Conservation (phyloP, 2,797 vertebrate species). For the Sebastes diaconus region DNA sequence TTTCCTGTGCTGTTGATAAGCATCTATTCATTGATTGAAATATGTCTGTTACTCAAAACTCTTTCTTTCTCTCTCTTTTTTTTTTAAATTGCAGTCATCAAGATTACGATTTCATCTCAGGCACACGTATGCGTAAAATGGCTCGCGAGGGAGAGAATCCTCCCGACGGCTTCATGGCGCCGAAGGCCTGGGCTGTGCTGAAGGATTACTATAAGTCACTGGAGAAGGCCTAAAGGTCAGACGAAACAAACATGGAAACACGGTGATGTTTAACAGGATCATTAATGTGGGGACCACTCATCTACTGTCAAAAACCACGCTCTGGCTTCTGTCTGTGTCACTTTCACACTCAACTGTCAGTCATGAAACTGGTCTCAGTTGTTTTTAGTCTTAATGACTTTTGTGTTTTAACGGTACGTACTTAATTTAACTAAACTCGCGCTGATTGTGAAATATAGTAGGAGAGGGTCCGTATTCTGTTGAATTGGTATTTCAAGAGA, state of each 20-base stretch:
- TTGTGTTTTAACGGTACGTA: slow-evolving; percentile 67
- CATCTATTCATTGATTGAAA: slow-evolving; percentile 36
- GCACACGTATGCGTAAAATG: slow-evolving; percentile 97
- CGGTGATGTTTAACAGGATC: slow-evolving; percentile 53
- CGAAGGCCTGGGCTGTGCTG: slow-evolving; percentile 94
- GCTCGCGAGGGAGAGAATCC: slow-evolving; percentile 95
- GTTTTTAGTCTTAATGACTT: slow-evolving; percentile 76
- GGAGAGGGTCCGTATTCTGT: background rate
- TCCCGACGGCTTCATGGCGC: slow-evolving; percentile 97
- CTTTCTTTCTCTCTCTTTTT: background rate
- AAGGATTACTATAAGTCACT: slow-evolving; percentile 95
- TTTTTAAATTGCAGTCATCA: slow-evolving; percentile 83
- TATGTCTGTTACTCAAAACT: background rate
- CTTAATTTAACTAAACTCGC: slow-evolving; percentile 35
- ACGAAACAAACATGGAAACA: slow-evolving; percentile 6
- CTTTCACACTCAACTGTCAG: slow-evolving; percentile 48
- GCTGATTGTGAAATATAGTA: slow-evolving; percentile 21
- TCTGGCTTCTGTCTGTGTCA: slow-evolving; percentile 44
- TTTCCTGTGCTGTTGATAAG: background rate
- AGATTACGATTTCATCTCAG: slow-evolving; percentile 98
- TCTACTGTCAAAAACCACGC: slow-evolving; percentile 47
- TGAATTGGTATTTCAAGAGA: background rate
- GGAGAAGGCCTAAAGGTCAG: slow-evolving; percentile 88
- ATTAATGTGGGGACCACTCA: slow-evolving; percentile 83
- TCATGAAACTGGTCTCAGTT: slow-evolving; percentile 71